A percentile compares a stretch with the other conserved stretches of the same genome.
phyloP scores from a whole-genome alignment of 1,140 invertebrate genomes.

The Aphis gossypii region DNA sequence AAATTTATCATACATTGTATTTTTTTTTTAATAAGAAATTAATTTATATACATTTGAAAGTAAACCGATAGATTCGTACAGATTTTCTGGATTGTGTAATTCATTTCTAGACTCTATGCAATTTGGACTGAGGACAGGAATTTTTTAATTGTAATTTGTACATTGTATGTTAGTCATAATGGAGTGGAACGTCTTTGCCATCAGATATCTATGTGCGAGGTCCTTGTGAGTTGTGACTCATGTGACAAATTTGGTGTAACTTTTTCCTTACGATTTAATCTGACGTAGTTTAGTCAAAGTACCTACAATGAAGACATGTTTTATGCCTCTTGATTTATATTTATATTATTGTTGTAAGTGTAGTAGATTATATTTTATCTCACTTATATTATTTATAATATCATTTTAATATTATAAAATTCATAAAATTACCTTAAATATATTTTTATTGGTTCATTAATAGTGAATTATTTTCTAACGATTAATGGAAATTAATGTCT shows the following conservation, averaged over 20 bases:
- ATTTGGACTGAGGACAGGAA: background rate
- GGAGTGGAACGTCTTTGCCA: background rate
- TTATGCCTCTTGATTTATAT: background rate
- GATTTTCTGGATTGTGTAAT: background rate
- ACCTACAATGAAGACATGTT: background rate
- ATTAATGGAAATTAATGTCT: background rate
- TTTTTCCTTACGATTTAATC: background rate
- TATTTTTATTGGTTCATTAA: background rate
- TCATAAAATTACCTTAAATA: background rate
- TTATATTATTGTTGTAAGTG: background rate
- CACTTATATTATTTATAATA: background rate
- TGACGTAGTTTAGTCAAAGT: background rate
- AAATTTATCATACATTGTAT: background rate
- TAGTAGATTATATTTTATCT: background rate
- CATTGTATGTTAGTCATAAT: background rate
- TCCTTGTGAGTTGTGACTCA: background rate
- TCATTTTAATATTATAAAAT: background rate
- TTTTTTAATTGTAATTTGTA: background rate
- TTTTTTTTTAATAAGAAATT: background rate
- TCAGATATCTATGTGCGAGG: background rate
- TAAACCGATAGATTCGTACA: background rate
- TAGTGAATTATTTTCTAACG: background rate
- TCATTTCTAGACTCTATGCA: background rate
- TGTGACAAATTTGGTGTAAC: background rate
- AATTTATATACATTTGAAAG: background rate